These are phyloP conservation scores for Atta colombica DNA, from an alignment of 1,140 invertebrate species.

Conservation along the genomic window DNA sequence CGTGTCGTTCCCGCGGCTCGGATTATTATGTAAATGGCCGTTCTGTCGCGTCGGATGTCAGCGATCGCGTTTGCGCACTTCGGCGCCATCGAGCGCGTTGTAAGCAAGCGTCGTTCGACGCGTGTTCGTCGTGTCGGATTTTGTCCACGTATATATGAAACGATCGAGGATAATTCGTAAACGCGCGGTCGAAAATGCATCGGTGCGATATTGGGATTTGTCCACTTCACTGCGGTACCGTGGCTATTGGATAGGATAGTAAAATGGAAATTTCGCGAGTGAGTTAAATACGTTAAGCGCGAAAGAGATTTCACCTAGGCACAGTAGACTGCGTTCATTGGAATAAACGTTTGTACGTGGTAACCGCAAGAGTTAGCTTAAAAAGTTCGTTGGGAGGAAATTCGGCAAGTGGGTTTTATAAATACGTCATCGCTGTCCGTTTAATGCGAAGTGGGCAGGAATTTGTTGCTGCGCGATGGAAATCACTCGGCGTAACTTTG, in stretches of 20 bases:
- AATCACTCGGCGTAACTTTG: constrained; percentile 63
- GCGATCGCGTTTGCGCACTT: constrained; percentile 46
- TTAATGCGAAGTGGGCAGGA: constrained; percentile 46
- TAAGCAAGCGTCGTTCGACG: constrained; percentile 30
- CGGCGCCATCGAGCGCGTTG: constrained; percentile 33
- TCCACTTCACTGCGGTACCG: background rate
- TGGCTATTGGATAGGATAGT: background rate
- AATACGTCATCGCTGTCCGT: constrained; percentile 48
- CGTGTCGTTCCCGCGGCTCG: constrained; percentile 82
- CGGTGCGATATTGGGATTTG: background rate
- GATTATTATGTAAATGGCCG: constrained; percentile 84
- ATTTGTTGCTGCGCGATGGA: constrained; percentile 60
- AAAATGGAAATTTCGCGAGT: background rate
- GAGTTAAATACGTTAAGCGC: background rate
- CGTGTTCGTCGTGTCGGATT: constrained; percentile 16
- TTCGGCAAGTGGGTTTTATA: constrained; percentile 6
- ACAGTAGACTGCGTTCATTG: background rate
- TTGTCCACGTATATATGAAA: constrained; percentile 16
- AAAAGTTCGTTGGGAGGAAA: background rate
- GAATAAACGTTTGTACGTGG: background rate
- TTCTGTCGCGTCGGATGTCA: constrained; percentile 72
- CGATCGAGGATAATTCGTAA: constrained; percentile 35
- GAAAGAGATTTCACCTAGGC: background rate
- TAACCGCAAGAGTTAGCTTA: background rate
- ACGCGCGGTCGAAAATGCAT: background rate